Conservation (phyloP, 1,140 invertebrate species). For the Portunus trituberculatus region DNA sequence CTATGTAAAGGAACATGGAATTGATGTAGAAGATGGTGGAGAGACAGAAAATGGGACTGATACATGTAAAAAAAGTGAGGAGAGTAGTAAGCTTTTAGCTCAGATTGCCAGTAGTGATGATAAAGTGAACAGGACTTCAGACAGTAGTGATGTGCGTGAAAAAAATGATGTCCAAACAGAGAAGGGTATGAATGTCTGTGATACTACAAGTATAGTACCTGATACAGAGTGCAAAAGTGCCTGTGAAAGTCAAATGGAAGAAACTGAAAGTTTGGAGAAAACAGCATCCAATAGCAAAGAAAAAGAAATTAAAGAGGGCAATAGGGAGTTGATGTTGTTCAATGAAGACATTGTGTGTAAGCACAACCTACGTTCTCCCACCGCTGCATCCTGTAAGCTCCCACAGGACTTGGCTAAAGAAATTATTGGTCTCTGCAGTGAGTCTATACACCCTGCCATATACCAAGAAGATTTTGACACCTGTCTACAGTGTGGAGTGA, state of each 20-base stretch:
- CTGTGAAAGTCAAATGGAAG: slow-evolving; percentile 67
- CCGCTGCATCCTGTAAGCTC: slow-evolving; percentile 56
- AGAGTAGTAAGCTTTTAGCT: slow-evolving; percentile 8
- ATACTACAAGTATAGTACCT: slow-evolving; percentile 68
- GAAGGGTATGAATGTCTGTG: slow-evolving; percentile 52
- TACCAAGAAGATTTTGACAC: slow-evolving; percentile 72
- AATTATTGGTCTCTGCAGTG: slow-evolving; percentile 69
- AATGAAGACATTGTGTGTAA: slow-evolving; percentile 76
- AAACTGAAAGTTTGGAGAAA: slow-evolving; percentile 6
- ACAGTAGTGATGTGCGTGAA: slow-evolving; percentile 59
- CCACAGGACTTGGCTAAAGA: slow-evolving; percentile 26
- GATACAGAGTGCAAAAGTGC: slow-evolving; percentile 56
- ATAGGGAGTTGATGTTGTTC: slow-evolving; percentile 53
- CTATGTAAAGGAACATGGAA: slow-evolving; percentile 72
- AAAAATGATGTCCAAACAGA: slow-evolving; percentile 26
- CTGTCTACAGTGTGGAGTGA: slow-evolving; percentile 72
- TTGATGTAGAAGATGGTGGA: slow-evolving; percentile 60
- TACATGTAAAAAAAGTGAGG: slow-evolving; percentile 53
- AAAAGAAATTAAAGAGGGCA: slow-evolving; percentile 35
- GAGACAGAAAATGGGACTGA: slow-evolving; percentile 46
- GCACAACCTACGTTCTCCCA: slow-evolving; percentile 71
- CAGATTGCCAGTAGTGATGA: slow-evolving; percentile 22
- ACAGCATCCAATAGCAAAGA: slow-evolving; percentile 13
- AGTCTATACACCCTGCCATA: slow-evolving; percentile 72
- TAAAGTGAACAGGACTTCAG: slow-evolving; percentile 47